phyloP scores from a whole-genome alignment of 2,113 vertebrate species.

The Corapipo altera region DNA sequence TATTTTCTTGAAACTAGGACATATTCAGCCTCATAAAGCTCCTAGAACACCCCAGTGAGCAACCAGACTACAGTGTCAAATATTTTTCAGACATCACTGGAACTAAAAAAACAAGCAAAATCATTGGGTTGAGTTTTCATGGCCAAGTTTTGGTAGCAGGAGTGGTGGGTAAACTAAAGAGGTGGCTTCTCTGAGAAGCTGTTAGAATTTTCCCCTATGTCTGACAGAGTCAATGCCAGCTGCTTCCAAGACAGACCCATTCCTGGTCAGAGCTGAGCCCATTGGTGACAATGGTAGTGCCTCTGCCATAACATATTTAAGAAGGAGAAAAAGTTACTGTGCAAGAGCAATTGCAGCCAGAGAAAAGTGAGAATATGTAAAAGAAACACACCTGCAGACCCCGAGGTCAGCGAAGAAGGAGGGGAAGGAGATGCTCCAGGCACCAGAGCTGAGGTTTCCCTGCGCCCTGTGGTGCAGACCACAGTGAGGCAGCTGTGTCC shows the following conservation, averaged over 20 bases:
- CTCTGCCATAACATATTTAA: background rate
- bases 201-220: background rate
- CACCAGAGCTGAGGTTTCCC: background rate
- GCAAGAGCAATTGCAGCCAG: background rate
- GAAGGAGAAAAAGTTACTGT: background rate
- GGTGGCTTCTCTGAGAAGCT: background rate
- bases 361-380: background rate
- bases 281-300: background rate
- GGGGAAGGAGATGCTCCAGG: background rate
- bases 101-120: background rate
- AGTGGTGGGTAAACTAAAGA: background rate
- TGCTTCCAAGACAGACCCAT: background rate
- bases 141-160: background rate
- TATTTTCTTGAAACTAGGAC: background rate
- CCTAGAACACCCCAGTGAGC: background rate
- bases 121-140: background rate
- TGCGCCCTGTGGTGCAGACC: background rate
- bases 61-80: background rate
- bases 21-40: background rate
- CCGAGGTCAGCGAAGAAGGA: background rate
- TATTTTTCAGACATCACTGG: background rate
- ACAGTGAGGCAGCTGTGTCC: background rate
- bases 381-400: background rate
- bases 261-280: background rate
- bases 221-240: background rate